Evolutionary conservation across 2,113 vertebrate genomes (phyloP), one percentile per base, ranked within the genome.

Genomic region (Oreochromis spilurus): DNA sequence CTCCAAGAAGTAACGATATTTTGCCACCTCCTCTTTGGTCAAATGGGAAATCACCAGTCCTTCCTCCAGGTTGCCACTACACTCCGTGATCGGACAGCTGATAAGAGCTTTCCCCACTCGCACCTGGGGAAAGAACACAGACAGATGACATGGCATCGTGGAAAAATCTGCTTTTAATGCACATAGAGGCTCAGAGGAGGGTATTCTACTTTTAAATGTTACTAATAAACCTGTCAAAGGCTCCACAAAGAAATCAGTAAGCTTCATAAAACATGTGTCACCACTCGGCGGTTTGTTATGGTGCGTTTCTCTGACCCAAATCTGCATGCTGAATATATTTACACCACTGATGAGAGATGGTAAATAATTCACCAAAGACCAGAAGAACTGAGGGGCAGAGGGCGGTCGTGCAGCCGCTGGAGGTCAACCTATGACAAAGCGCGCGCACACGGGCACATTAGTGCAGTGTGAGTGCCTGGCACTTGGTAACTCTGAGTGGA

Each of bases 1-100:
- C 95, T 99, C 98, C 96, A 98, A 91, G 94, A 99, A 98, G 96
- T 99, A 99, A 34, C 96, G 97, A 84, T 99, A 99, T 92, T 97
- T 98, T 65, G 97, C 97, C 94, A 98, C 96, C 38, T 99, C 98
- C 1, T 99, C 98, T 2, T 93, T 96, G 17, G 97, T 96, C 91
- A 99, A 94, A 87, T 97, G 97, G 84, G 97, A 97, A 88, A 98
- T 90, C 84, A 99, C 96, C 31, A 96, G 94, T 84, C 96, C 96
- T 96, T 99, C 98, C 92, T 98, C 98, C 94, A 99, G 96, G 91
- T 96, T 97, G 88, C 98, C 98, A 2, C 95, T 97, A 95, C 98
- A 99, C 91, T 99, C 98, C 0, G 97, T 97, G 95, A 98, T 98
- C 0, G 98, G 99, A 92, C 99, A 99, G 93, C 96, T 95, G 86